A percentile compares a stretch with the other conserved stretches of the same genome.
These are phyloP conservation scores for Lysandra bellargus DNA, from an alignment of 2,888 invertebrate species.

Conservation along the genomic window DNA sequence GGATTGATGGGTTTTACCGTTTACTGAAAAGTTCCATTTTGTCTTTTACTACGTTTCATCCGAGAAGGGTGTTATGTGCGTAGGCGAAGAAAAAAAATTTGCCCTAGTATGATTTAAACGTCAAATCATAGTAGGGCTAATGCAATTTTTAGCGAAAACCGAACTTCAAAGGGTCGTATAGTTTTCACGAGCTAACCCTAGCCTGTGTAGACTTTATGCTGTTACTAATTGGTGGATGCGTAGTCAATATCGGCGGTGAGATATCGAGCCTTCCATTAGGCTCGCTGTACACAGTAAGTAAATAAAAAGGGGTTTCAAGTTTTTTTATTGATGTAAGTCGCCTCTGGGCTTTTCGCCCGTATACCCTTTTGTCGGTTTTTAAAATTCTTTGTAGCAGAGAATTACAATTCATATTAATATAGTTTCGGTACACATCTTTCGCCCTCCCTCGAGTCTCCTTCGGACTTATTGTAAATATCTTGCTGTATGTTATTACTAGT, in stretches of 20 bases:
- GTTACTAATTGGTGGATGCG: slow-evolving; percentile 4
- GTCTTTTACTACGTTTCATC: no score
- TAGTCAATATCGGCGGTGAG: slow-evolving; percentile 25
- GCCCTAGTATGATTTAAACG: no score
- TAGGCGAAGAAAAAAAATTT: no score
- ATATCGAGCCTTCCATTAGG: not conserved
- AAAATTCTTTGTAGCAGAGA: no score
- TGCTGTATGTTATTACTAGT: no score
- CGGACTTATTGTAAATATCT: no score
- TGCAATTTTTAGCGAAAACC: not conserved
- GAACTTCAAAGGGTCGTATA: not conserved
- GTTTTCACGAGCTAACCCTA: slow-evolving; percentile 3
- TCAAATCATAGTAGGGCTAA: not conserved
- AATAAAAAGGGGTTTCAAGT: not conserved
- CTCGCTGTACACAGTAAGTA: not conserved
- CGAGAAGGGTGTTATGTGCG: no score
- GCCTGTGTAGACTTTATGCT: not conserved
- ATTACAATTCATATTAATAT: no score
- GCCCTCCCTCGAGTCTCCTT: no score
- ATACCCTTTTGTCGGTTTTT: not conserved
- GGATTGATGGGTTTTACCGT: no score
- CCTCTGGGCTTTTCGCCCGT: not conserved
- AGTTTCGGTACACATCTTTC: no score
- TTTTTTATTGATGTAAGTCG: not conserved
- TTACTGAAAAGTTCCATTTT: no score